Evolutionary conservation across 1,140 invertebrate species (phyloP).

Genomic region (honey bee (Apis mellifera)): DNA sequence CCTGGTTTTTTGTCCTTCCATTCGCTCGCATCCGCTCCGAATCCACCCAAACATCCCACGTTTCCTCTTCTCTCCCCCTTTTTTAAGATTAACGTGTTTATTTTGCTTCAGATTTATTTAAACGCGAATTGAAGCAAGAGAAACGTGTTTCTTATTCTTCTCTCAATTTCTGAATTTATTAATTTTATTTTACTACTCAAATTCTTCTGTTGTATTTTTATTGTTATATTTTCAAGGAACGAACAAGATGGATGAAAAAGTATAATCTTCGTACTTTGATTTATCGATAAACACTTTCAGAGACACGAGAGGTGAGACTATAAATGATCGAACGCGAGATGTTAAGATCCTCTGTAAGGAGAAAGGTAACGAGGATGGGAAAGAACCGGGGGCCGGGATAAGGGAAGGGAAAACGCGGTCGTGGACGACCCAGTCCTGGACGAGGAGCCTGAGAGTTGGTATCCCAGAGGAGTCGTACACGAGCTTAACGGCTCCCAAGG

Average conservation of each 20-base stretch:
- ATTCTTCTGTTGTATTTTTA: no score
- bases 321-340: conserved; percentile 58
- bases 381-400: conserved; percentile 68
- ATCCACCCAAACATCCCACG: neutral
- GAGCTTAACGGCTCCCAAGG: conserved; percentile 75
- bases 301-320: conserved; percentile 33
- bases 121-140: no score
- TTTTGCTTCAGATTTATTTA: no score
- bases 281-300: neutral
- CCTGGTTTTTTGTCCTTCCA: conserved; percentile 15
- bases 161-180: no score
- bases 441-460: conserved; percentile 77
- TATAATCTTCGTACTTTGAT: no score
- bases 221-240: no score
- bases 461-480: conserved; percentile 74
- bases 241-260: no score
- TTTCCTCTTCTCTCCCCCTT: no score
- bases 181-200: no score
- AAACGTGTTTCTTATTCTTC: no score
- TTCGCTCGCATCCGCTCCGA: conserved; percentile 12
- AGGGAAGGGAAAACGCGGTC: conserved; percentile 62
- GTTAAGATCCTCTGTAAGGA: conserved; percentile 65
- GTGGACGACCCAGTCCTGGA: no score
- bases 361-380: conserved; percentile 61
- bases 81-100: no score